Evolutionary conservation across 2,888 invertebrate genomes (phyloP).

Genomic region (Abrostola tripartita): DNA sequence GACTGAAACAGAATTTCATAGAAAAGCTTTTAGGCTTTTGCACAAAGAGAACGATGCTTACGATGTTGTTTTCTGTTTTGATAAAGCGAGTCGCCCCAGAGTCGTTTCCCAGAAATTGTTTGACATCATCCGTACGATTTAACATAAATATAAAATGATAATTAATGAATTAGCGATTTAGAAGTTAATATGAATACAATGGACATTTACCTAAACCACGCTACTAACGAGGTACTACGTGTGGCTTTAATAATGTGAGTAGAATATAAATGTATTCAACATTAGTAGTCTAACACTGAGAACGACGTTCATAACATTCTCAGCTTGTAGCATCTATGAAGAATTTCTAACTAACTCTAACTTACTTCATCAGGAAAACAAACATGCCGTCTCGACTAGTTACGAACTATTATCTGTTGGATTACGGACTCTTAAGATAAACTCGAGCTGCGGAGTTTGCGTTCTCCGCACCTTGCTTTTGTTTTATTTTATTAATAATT

Average conservation of each 20-base stretch:
- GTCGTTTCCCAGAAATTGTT: neutral
- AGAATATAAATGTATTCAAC: constrained; percentile 45
- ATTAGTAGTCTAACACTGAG: constrained; percentile 35
- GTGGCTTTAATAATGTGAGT: constrained; percentile 10
- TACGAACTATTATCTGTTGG: constrained; percentile 81
- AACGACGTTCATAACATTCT: constrained; percentile 65
- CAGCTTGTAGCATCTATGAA: constrained; percentile 66
- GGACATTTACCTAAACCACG: neutral
- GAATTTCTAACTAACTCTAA: constrained; percentile 76
- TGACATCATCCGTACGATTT: no score
- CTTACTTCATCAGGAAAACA: constrained; percentile 79
- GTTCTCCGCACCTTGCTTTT: constrained; percentile 52
- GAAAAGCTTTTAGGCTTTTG: constrained; percentile 30
- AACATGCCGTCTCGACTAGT: constrained; percentile 77
- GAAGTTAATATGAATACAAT: no score
- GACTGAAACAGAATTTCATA: constrained; percentile 33
- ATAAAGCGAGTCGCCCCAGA: constrained; percentile 19
- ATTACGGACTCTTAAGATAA: constrained; percentile 75
- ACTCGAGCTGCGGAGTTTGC: constrained; percentile 66
- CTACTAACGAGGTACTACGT: neutral
- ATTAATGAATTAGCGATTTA: no score
- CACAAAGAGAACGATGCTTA: constrained; percentile 25
- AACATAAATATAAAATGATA: no score
- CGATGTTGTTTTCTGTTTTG: constrained; percentile 34
- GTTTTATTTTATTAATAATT: constrained; percentile 61